Evolutionary conservation across 2,888 invertebrate species (phyloP), one percentile per base, ranked within the genome.

Genomic region (Neocrepidodera transversa): DNA sequence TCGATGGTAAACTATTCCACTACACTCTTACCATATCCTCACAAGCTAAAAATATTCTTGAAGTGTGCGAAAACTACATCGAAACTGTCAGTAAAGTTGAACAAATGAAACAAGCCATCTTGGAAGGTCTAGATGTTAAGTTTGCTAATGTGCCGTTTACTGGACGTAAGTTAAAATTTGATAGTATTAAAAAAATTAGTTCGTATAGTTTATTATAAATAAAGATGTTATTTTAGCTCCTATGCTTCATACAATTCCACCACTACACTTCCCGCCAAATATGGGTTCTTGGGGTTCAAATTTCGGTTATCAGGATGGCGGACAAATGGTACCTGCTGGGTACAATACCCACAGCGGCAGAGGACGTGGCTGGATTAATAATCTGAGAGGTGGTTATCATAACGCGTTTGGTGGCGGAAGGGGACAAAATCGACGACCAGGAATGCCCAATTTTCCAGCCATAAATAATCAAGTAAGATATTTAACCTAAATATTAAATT

Each of bases 1-100:
- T 94, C 79, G 95, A 95, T 81, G 95, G 95, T 26, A 95, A 95
- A 81, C 83, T 95, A 67, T 92, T 95, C 78, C 95, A 95, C 79
- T 88, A 92, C 70, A 93, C 92, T 68, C 81, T 94, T 70, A 87
- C 91, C 54, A 88, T 93, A 77, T 89, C 91, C 42, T 82, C 83
- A n/a, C 85, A 87, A 69, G 89, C 88, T 72, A 90, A 90, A 77
- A 90, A 90, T 71, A 82, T 91, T 14, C 82, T 89, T 42, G 91
- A 92, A 78, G 85, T 93, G 6, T 92, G 92, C 77, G 90, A 91
- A 70, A 91, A 90, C 75, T 89, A 93, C 73, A 87, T 93, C 67
- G 93, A 94, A 66, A 87, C 93, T 50, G 92, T 94, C 11, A 85
- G 92, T 63, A 90, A 92, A 81, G 92, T 93, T 67, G 95, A 95